Conservation (phyloP, 2,888 invertebrate species). For the Pyralis farinalis region DNA sequence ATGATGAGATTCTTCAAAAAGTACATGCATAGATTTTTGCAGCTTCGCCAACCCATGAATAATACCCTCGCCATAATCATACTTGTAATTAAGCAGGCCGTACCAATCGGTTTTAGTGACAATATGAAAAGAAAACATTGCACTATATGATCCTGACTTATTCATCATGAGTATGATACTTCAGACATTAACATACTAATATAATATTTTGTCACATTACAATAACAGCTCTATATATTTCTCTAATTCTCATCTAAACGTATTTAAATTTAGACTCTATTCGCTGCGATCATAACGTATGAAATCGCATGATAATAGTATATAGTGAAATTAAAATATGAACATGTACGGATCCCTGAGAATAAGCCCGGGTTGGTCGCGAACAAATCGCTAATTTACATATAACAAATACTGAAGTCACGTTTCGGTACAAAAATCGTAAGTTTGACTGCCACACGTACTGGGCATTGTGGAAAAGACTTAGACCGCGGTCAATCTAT, state of each 20-base stretch:
- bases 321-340: conserved; percentile 42
- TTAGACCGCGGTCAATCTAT: too few species aligned
- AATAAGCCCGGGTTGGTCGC: conserved; percentile 35
- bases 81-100: too few species aligned
- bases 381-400: conserved; percentile 80
- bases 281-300: conserved; percentile 12
- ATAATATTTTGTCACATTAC: not conserved
- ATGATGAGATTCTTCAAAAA: too few species aligned
- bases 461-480: conserved; percentile 4
- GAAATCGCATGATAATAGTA: conserved; percentile 11
- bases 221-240: not conserved
- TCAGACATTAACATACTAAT: not conserved
- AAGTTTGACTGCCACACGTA: conserved; percentile 33
- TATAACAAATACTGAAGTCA: conserved; percentile 81
- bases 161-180: too few species aligned
- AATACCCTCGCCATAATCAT: too few species aligned
- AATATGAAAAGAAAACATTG: too few species aligned
- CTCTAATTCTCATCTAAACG: not conserved
- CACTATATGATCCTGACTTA: too few species aligned
- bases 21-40: too few species aligned
- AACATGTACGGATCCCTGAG: conserved; percentile 47
- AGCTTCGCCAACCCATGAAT: too few species aligned
- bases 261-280: conserved; percentile 9
- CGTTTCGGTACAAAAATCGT: conserved; percentile 73
- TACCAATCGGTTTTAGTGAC: too few species aligned